Base-by-base conservation (phyloP, 2,113 vertebrate species). In the Guaruba guarouba region DNA sequence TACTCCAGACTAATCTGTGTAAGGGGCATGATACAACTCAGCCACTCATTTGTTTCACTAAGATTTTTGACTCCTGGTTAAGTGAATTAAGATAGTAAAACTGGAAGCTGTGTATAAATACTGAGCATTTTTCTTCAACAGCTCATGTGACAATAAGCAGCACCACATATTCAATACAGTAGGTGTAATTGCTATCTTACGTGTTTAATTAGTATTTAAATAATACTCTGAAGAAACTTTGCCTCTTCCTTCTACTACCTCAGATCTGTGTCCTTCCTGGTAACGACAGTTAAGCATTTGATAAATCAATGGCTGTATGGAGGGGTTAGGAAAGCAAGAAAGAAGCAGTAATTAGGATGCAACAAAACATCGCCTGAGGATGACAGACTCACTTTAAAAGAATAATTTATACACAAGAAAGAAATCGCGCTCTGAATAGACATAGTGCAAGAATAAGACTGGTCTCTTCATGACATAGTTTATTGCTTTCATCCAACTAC, bases 381-480 rank as follows among this genome's bases (percentile, higher is more conserved):
- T 94, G 91, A 87, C 74, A 92, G 74, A 18, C 6, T 79, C 18
- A 66, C 49, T 92, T 94, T 76, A 85, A 85, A 95, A 80, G 89
- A 95, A 91, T 94, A 57, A 79, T 69, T 95, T 66, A 87, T 59
- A 57, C 29, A 87, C 18, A 76, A 71, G 31, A 28, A 93, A 79
- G 59, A 64, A 88, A 51, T 75, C 0, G 0, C 86, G 73, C 43
- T 76, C 79, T 19, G 57, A 82, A 79, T 20, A 75, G 64, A 66
- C 8, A 49, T 48, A 8, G 1, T 31, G 17, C 31, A 91, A 89
- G 66, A 88, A 46, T 55, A 80, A 81, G 37, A 9, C 28, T 24
- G n/a, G 12, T 86, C 29, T 62, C 46, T 81, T 92, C 64, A 39
- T 86, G 68, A 86, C 24, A 59, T 2, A n/a, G 13, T 55, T 74